Evolutionary conservation across 30 jellyfish, hydroid and myxozoan species (phyloP).

Genomic region (Chrysaora quinquecirrha): DNA sequence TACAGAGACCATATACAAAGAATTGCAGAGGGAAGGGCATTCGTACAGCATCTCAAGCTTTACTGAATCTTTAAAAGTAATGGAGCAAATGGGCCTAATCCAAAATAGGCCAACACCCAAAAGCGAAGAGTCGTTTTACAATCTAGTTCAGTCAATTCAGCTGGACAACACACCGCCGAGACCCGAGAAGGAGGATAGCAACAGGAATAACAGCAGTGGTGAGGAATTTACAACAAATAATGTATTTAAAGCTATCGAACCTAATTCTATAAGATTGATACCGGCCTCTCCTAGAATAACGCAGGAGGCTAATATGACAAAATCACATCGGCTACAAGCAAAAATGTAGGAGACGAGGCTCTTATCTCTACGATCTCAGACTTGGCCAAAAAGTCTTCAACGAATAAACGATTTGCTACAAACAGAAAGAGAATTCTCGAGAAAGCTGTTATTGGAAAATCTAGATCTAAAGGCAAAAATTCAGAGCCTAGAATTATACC

Average conservation of each 20-base stretch:
- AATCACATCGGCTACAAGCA: too few relatives aligned
- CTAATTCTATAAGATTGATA: neutral
- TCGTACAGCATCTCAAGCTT: neutral
- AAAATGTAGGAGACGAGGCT: too few relatives aligned
- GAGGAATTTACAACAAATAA: neutral
- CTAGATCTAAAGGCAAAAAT: too few relatives aligned
- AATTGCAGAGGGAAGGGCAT: neutral
- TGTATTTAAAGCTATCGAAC: neutral
- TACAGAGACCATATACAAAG: neutral
- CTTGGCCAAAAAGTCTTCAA: too few relatives aligned
- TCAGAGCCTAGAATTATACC: too few relatives aligned
- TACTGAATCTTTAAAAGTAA: neutral
- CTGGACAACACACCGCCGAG: neutral
- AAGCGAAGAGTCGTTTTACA: neutral
- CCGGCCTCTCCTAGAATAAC: neutral
- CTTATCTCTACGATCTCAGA: too few relatives aligned
- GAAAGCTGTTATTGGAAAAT: too few relatives aligned
- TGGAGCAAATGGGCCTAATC: neutral
- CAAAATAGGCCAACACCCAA: neutral
- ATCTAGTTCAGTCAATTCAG: neutral
- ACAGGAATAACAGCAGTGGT: neutral
- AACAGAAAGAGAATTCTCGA: too few relatives aligned
- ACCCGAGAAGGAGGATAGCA: neutral
- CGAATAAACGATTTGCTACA: too few relatives aligned
- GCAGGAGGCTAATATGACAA: neutral